These are phyloP conservation scores for Cheirogaleus major DNA, from an alignment of 2,797 vertebrate species.

Conservation along the genomic window DNA sequence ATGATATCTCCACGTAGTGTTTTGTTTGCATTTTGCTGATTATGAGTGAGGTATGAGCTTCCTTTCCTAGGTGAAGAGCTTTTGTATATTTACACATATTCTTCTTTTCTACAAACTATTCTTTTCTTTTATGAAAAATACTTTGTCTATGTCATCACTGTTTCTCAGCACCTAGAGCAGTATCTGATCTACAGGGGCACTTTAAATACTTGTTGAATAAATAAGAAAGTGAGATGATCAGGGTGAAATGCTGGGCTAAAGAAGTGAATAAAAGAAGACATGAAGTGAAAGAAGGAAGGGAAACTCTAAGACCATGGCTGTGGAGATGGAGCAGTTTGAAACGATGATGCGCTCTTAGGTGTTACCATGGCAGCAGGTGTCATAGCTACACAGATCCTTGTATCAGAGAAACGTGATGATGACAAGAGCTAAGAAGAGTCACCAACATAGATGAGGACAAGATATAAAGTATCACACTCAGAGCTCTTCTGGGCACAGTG, in stretches of 20 bases:
- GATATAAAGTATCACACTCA: not conserved
- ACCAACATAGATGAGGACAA: not conserved
- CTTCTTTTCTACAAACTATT: not conserved
- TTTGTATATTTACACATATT: slow-evolving; percentile 24
- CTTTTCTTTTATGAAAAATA: not conserved
- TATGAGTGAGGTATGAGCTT: not conserved
- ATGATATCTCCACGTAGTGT: not conserved
- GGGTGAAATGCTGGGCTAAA: not conserved
- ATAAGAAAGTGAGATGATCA: not conserved
- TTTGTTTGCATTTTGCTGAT: not conserved
- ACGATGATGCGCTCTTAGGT: not conserved
- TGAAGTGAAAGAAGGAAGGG: not conserved
- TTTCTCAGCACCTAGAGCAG: not conserved
- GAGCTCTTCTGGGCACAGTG: not conserved
- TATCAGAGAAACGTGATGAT: not conserved
- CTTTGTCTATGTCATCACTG: not conserved
- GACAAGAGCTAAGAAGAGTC: not conserved
- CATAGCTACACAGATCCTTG: not conserved
- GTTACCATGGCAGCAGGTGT: not conserved
- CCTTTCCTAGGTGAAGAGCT: not conserved
- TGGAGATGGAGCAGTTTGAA: not conserved
- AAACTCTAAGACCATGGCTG: not conserved
- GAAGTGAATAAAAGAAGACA: not conserved
- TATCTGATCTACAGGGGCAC: not conserved
- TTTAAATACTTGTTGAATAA: not conserved